A percentile compares a stretch with the other conserved stretches of the same genome.
phyloP scores from a whole-genome alignment of 2,113 vertebrate genomes.

The Ifrita kowaldi region DNA sequence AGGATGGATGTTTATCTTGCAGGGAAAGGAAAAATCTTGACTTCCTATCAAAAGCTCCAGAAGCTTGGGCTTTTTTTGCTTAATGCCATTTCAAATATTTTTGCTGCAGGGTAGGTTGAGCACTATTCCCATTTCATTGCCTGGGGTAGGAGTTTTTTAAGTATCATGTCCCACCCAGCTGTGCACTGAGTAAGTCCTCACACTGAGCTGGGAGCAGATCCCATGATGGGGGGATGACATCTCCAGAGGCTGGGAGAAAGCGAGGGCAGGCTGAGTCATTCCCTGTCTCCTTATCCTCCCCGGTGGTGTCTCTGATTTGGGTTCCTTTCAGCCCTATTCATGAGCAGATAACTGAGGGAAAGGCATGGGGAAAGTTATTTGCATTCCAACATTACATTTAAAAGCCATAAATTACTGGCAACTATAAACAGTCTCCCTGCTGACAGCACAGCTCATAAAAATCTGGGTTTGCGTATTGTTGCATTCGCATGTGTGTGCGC shows the following conservation, averaged over 20 bases:
- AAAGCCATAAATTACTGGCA: conserved; percentile 71
- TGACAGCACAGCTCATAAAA: conserved; percentile 66
- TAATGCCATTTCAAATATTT: conserved; percentile 70
- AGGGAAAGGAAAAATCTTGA: not conserved
- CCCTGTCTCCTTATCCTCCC: conserved; percentile 32
- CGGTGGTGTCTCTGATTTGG: conserved; percentile 3
- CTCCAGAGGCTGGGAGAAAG: not conserved
- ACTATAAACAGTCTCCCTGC: conserved; percentile 72
- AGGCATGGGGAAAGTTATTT: conserved; percentile 45
- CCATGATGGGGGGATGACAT: conserved; percentile 30
- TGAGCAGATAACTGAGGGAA: conserved; percentile 48
- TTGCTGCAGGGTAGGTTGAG: conserved; percentile 56
- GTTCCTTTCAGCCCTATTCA: conserved; percentile 73
- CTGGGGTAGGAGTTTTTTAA: conserved; percentile 57
- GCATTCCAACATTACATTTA: conserved; percentile 68
- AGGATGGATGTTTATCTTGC: conserved; percentile 1
- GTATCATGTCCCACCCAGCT: conserved; percentile 44
- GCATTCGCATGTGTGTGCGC: not conserved
- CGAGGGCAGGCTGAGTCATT: conserved; percentile 17
- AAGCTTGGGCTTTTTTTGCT: conserved; percentile 55
- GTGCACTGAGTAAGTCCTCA: not conserved
- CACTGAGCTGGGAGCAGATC: conserved; percentile 57
- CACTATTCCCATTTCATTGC: conserved; percentile 63
- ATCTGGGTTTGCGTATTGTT: conserved; percentile 20
- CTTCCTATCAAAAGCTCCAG: conserved; percentile 35